phyloP scores from a whole-genome alignment of 2,797 vertebrate genomes.

The Gymnothorax javanicus region DNA sequence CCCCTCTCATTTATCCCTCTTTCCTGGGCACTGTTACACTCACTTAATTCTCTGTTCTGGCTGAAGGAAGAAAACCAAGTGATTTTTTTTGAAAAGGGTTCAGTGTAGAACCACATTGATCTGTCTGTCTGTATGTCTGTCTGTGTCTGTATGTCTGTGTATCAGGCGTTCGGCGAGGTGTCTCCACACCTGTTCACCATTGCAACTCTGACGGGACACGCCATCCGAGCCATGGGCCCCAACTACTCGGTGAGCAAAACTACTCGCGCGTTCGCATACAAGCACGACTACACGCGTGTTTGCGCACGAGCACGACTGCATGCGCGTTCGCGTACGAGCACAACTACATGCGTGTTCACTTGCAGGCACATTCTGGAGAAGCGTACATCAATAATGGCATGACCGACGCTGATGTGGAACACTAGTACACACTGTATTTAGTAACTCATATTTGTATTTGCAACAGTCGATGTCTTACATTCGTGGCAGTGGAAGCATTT shows the following conservation, averaged over 20 bases:
- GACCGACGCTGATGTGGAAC: not conserved
- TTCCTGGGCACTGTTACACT: not conserved
- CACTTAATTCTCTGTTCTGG: not conserved
- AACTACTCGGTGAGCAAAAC: conserved; percentile 75
- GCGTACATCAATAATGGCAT: not conserved
- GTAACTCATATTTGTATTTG: not conserved
- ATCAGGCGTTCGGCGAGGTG: conserved; percentile 66
- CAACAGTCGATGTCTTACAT: not conserved
- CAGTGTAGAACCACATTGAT: not conserved
- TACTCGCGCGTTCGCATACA: not conserved
- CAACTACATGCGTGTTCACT: not conserved
- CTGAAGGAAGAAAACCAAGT: not conserved
- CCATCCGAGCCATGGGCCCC: conserved; percentile 79
- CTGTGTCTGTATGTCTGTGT: not conserved
- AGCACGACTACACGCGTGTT: no score
- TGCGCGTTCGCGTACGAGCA: not conserved
- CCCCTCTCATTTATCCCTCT: not conserved
- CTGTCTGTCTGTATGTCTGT: conserved; percentile 4
- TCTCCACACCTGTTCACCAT: conserved; percentile 77
- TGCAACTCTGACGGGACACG: conserved; percentile 81
- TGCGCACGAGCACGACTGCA: not conserved
- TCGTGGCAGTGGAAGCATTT: not conserved
- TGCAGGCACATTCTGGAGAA: not conserved
- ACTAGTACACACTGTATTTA: not conserved
- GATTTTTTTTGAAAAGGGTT: not conserved